Evolutionary conservation across 2,113 vertebrate species (phyloP).

Genomic region (Anthoscopus minutus): DNA sequence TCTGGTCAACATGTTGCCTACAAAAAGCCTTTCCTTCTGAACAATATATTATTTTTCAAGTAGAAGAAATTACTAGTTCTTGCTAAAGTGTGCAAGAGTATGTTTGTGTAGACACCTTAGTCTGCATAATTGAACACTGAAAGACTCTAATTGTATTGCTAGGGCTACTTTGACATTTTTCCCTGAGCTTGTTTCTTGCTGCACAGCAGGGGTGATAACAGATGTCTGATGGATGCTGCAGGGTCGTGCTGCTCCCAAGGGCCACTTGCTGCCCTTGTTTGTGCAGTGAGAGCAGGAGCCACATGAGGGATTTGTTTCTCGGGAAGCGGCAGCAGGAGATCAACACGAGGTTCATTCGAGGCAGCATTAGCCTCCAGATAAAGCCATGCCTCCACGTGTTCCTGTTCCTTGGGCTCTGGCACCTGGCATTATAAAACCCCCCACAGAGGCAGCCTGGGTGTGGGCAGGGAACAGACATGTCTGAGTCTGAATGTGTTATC

Average conservation of each 20-base stretch:
- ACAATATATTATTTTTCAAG: not conserved
- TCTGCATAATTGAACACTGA: not conserved
- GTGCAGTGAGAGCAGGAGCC: not conserved
- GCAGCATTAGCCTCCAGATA: not conserved
- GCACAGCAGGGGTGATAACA: not conserved
- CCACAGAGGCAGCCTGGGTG: not conserved
- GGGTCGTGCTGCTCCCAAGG: not conserved
- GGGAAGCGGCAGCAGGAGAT: not conserved
- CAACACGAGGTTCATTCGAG: not conserved
- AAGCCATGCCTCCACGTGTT: not conserved
- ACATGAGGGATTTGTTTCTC: not conserved
- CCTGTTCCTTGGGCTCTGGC: not conserved
- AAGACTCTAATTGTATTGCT: not conserved
- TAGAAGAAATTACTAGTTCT: not conserved
- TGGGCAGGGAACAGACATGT: not conserved
- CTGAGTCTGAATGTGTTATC: not conserved
- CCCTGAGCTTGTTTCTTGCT: not conserved
- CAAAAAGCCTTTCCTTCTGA: not conserved
- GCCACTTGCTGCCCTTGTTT: not conserved
- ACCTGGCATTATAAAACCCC: accelerated
- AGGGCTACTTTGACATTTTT: not conserved
- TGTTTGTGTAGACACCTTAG: not conserved
- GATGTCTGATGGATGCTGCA: not conserved
- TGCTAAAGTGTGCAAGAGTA: not conserved
- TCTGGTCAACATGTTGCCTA: not conserved